Evolutionary conservation across 2,113 vertebrate species (phyloP), one percentile per base, ranked within the genome.

Genomic region (Laticauda laticaudata): DNA sequence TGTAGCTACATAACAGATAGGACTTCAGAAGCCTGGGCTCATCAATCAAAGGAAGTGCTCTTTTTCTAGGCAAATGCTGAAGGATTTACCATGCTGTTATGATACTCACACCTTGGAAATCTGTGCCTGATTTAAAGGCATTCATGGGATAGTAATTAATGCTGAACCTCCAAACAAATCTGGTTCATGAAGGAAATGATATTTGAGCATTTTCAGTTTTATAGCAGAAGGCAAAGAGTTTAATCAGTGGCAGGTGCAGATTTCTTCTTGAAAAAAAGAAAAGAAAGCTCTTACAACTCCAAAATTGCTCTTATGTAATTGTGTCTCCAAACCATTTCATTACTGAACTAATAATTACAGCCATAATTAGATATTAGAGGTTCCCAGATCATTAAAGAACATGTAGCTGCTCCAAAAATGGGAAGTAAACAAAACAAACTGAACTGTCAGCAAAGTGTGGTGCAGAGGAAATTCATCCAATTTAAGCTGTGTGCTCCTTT

Each of bases 171-270:
- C 90, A 95, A 95, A 93, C 95, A 96, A 95, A 96, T 96, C 94
- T 26, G 92, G 93, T 95, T 97, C 91, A 96, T 96, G 96, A 94
- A 43, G 9, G 10, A 97, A 97, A 97, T 94, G 96, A 96, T 96
- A 97, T 95, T 95, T 94, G 96, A 97, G 94, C 86, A 48, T 97
- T 97, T 96, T 96, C 85, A 93, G 0, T 0, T 90, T 96, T 92
- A 95, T 90, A 39, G 91, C 9, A 14, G 43, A 29, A 45, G 39
- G 5, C 10, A 9, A 61, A 26, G 51, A 96, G 97, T 97, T 69
- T 97, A 95, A 97, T 97, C 94, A 94, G 87, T 97, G 96, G 97
- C 94, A 97, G 96, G 96, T 97, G 96, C 91, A 96, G 96, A 97
- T 97, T 81, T 81, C 18, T 81, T 81, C 7, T 81, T 98, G 98